These are phyloP conservation scores for Campaea margaritaria DNA, from an alignment of 2,888 invertebrate species.

Conservation along the genomic window DNA sequence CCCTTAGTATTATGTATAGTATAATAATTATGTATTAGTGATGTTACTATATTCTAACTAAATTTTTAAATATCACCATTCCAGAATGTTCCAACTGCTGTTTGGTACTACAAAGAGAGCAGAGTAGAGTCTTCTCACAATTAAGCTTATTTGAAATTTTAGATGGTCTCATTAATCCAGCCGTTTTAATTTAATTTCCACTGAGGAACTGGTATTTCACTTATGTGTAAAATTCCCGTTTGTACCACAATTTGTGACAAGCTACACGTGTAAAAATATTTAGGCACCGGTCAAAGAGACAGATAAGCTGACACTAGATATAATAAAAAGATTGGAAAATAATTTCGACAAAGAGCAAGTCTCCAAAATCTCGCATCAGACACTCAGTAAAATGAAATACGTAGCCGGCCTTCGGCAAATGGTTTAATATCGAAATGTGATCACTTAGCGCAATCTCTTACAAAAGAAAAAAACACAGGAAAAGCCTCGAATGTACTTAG, in stretches of 20 bases:
- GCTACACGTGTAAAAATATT: conserved; percentile 25
- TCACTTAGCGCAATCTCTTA: conserved; percentile 85
- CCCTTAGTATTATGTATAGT: too few species aligned
- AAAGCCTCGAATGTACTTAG: conserved; percentile 75
- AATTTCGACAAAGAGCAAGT: conserved; percentile 81
- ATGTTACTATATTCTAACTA: too few species aligned
- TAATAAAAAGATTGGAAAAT: conserved; percentile 80
- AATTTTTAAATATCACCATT: too few species aligned
- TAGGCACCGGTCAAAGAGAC: conserved; percentile 49
- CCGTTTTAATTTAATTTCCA: too few species aligned
- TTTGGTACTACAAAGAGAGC: too few species aligned
- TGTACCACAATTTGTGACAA: background rate
- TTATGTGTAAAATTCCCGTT: background rate
- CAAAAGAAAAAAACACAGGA: conserved; percentile 79
- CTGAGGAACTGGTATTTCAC: background rate
- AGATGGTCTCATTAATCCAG: too few species aligned
- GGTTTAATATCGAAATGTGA: conserved; percentile 86
- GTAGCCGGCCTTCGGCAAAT: conserved; percentile 84
- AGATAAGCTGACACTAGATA: conserved; percentile 71
- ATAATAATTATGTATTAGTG: too few species aligned
- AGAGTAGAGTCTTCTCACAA: too few species aligned
- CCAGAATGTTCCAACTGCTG: too few species aligned
- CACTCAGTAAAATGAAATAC: conserved; percentile 86
- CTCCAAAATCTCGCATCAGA: conserved; percentile 81
- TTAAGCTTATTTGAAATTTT: too few species aligned